A percentile compares a stretch with the other conserved stretches of the same genome.
Evolutionary conservation across 2,888 invertebrate genomes (phyloP).

Genomic region (Anarsia innoxiella): DNA sequence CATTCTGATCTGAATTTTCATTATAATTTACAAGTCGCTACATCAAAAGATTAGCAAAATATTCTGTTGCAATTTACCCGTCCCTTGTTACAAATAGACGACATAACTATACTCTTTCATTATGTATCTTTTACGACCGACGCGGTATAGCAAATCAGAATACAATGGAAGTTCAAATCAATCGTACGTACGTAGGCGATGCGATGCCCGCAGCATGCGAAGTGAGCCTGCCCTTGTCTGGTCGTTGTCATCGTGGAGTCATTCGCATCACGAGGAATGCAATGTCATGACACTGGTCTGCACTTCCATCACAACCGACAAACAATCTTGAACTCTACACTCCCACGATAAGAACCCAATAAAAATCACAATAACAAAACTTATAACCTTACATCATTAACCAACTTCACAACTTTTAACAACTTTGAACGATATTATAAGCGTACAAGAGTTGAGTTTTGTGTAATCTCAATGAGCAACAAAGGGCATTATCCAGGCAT

Average conservation of each 20-base stretch:
- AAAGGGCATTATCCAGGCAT: conserved; percentile 55
- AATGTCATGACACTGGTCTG: conserved; percentile 58
- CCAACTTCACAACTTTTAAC: too few relatives aligned
- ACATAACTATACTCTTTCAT: too few relatives aligned
- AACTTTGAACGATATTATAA: conserved; percentile 45
- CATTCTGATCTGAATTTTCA: too few relatives aligned
- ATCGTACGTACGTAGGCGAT: conserved; percentile 28
- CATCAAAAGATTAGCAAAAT: too few relatives aligned
- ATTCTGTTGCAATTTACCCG: too few relatives aligned
- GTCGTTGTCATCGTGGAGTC: conserved; percentile 66
- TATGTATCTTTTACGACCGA: too few relatives aligned
- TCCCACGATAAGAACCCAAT: too few relatives aligned
- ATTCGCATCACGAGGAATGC: conserved; percentile 68
- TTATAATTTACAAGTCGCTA: too few relatives aligned
- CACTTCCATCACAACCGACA: conserved; percentile 29
- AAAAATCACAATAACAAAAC: too few relatives aligned
- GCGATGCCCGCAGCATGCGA: conserved; percentile 34
- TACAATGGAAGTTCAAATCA: conserved; percentile 4
- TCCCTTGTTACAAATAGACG: too few relatives aligned
- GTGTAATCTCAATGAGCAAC: conserved; percentile 32
- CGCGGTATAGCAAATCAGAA: conserved; percentile 1
- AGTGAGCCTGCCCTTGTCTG: conserved; percentile 66
- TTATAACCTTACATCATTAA: too few relatives aligned
- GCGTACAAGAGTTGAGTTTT: conserved; percentile 44
- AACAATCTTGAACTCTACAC: too few relatives aligned